These are phyloP conservation scores for Nerophis ophidion DNA, from an alignment of 2,113 vertebrate species.

Conservation along the genomic window DNA sequence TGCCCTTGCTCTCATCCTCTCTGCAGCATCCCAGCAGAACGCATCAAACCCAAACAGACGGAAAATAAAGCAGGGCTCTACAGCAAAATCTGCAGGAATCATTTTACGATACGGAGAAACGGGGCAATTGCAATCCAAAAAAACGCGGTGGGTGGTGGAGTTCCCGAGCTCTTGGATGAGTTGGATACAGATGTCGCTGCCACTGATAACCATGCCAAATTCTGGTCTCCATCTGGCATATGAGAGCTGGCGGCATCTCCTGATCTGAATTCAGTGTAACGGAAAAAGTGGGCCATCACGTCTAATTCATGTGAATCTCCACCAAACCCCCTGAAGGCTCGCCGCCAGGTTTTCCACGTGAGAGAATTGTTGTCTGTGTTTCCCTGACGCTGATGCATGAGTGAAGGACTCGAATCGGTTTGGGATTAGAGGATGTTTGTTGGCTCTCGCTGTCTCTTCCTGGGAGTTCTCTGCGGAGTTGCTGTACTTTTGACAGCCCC, in stretches of 20 bases:
- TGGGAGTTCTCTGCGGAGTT: conserved; percentile 25
- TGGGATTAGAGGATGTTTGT: conserved; percentile 6
- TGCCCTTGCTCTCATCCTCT: not conserved
- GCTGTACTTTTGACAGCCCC: conserved; percentile 33
- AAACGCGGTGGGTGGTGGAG: conserved; percentile 11
- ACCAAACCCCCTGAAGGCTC: conserved; percentile 45
- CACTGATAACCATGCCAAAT: conserved; percentile 23
- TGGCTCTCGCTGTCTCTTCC: not conserved
- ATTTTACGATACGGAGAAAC: conserved; percentile 21
- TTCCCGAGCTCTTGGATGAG: conserved; percentile 10
- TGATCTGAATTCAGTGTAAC: conserved; percentile 46
- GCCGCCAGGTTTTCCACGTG: conserved; percentile 47
- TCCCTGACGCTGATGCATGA: conserved; percentile 2
- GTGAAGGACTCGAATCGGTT: conserved; percentile 32
- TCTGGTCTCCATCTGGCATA: conserved; percentile 30
- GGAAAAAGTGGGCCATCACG: conserved; percentile 26
- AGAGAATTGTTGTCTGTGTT: conserved; percentile 33
- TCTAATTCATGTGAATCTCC: conserved; percentile 38
- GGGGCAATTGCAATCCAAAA: conserved; percentile 19
- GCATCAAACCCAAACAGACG: not conserved
- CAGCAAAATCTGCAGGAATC: conserved; percentile 16
- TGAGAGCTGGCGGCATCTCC: conserved; percentile 28
- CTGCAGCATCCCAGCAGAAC: not conserved
- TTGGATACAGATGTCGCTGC: conserved; percentile 26
- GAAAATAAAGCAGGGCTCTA: not conserved